Evolutionary conservation across 2,113 vertebrate species (phyloP).

Genomic region (Planiliza haematocheilus): DNA sequence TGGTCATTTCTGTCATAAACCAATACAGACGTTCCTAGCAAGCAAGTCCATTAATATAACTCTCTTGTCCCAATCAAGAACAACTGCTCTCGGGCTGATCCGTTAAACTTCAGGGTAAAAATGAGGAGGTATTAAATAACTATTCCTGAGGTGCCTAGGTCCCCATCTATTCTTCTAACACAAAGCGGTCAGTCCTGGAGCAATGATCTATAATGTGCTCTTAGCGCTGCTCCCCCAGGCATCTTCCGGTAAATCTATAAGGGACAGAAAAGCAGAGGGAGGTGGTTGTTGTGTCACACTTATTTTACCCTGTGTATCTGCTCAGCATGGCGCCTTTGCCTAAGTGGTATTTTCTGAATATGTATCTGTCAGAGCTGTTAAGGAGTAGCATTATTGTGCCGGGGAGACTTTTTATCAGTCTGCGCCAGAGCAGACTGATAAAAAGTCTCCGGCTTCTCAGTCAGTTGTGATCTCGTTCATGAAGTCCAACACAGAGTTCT

Average conservation of each 20-base stretch:
- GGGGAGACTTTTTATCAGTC: conserved; percentile 4
- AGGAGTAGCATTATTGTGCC: background rate
- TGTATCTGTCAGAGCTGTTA: background rate
- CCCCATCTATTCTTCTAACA: conserved; percentile 14
- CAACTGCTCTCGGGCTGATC: background rate
- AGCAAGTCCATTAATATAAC: background rate
- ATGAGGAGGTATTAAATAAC: conserved; percentile 22
- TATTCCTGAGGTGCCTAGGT: conserved; percentile 37
- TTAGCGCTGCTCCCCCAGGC: background rate
- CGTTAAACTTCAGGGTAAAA: conserved; percentile 3
- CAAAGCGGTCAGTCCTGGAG: conserved; percentile 18
- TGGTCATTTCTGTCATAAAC: background rate
- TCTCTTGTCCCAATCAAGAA: background rate
- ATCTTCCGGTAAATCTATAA: conserved; percentile 29
- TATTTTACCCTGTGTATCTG: conserved; percentile 24
- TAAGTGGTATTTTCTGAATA: conserved; percentile 24
- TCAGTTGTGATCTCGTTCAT: conserved; percentile 9
- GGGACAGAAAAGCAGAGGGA: background rate
- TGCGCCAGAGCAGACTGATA: conserved; percentile 26
- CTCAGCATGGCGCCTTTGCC: conserved; percentile 7
- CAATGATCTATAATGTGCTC: conserved; percentile 12
- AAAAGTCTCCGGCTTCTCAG: conserved; percentile 10
- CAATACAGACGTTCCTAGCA: background rate
- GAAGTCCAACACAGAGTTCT: conserved; percentile 23
- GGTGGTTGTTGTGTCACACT: background rate